These are phyloP conservation scores for mouse (Mus musculus) DNA, from an alignment of 2,113 vertebrate genomes.

Conservation along the genomic window DNA sequence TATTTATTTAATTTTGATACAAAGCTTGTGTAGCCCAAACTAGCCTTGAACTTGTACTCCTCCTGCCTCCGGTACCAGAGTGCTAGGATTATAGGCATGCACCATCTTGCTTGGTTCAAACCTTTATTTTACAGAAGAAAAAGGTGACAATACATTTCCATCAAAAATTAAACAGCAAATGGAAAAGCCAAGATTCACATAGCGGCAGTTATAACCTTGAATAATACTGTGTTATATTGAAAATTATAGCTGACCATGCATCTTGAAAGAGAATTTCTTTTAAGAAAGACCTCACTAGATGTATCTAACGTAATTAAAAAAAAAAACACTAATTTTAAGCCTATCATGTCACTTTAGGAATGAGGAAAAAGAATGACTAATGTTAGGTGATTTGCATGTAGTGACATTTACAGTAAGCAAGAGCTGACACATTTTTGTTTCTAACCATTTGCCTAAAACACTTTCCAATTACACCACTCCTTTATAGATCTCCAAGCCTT, in stretches of 20 bases:
- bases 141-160: neutral
- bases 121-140: neutral
- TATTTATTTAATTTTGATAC: constrained; percentile 5
- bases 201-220: constrained; percentile 3
- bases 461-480: neutral
- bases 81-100: neutral
- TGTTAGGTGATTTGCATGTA: constrained; percentile 15
- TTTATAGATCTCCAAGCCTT: constrained; percentile 37
- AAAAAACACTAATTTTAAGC: constrained; percentile 34
- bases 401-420: constrained; percentile 19
- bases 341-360: constrained; percentile 21
- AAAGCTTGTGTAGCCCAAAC: neutral
- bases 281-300: constrained; percentile 26
- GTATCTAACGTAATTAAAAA: neutral
- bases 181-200: constrained; percentile 45
- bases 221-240: constrained; percentile 28
- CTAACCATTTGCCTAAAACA: constrained; percentile 37
- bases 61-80: neutral
- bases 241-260: constrained; percentile 25
- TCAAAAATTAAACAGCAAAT: neutral
- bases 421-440: constrained; percentile 20
- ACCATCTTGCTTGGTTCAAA: neutral
- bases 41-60: neutral
- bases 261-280: neutral
- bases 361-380: constrained; percentile 8